Percentiles rank a stretch among this genome's conserved stretches.
phyloP scores from a whole-genome alignment of 2,113 vertebrate genomes.

The Pungitius pungitius region DNA sequence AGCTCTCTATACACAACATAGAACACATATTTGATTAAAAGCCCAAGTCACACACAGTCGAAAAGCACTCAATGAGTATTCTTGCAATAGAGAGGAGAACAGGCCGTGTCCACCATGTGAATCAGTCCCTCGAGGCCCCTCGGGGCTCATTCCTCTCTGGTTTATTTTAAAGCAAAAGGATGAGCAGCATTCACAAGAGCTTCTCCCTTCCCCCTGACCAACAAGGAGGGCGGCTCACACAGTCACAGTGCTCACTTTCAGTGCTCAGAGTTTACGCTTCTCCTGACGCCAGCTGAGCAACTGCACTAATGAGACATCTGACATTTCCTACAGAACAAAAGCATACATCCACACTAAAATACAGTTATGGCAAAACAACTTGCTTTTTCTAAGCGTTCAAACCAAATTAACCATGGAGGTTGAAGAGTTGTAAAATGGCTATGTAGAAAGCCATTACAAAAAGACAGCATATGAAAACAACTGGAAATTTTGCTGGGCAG shows the following conservation, averaged over 20 bases:
- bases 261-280: constrained; percentile 49
- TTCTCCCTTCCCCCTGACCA: constrained; percentile 52
- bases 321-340: constrained; percentile 20
- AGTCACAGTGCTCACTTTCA: constrained; percentile 39
- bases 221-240: constrained; percentile 53
- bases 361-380: not conserved
- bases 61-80: constrained; percentile 30
- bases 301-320: constrained; percentile 22
- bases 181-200: constrained; percentile 56
- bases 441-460: not conserved
- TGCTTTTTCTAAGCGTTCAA: not conserved
- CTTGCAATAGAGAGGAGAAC: constrained; percentile 25
- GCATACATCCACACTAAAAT: not conserved
- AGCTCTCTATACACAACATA: not conserved
- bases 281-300: constrained; percentile 59
- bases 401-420: not conserved
- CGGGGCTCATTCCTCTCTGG: constrained; percentile 72
- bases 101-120: constrained; percentile 55
- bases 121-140: constrained; percentile 54
- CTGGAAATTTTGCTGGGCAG: not conserved
- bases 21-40: constrained; percentile 37
- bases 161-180: constrained; percentile 79
- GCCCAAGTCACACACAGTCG: not conserved
- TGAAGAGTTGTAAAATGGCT: not conserved
- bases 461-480: not conserved